phyloP scores from a whole-genome alignment of 35 echinoderm and acorn worm species.

The Nesometra sesokonis region DNA sequence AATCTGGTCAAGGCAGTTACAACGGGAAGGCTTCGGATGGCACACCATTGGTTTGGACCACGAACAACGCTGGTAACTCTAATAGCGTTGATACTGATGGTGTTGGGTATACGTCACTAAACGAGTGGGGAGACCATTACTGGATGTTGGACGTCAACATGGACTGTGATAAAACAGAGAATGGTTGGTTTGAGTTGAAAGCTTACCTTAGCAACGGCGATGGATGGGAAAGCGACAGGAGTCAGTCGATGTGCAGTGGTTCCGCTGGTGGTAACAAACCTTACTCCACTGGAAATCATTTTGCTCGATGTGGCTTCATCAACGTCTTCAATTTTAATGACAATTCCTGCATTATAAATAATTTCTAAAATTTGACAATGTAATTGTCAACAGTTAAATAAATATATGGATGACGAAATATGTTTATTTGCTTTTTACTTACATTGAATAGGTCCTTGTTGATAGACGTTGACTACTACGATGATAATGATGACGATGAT shows the following conservation, averaged over 20 bases:
- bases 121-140: slow-evolving; percentile 68
- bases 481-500: no score
- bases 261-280: slow-evolving; percentile 28
- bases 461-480: no score
- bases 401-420: no score
- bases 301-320: slow-evolving; percentile 58
- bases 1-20: slow-evolving; percentile 49
- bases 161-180: slow-evolving; percentile 59
- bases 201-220: slow-evolving; percentile 10
- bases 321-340: slow-evolving; percentile 48
- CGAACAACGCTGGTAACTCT: slow-evolving; percentile 13
- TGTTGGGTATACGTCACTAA: slow-evolving; percentile 46
- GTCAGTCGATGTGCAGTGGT: slow-evolving; percentile 26
- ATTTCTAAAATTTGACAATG: no score
- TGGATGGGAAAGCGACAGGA: slow-evolving; percentile 43
- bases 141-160: slow-evolving; percentile 66
- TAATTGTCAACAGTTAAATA: no score
- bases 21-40: slow-evolving; percentile 29
- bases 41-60: slow-evolving; percentile 57
- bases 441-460: no score
- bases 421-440: no score
- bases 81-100: slow-evolving; percentile 33
- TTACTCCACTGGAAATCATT: slow-evolving; percentile 48
- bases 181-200: slow-evolving; percentile 77
- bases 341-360: slow-evolving; percentile 34